phyloP scores from a whole-genome alignment of 92 coral and sea anemone species.

The Paragorgia papillata region DNA sequence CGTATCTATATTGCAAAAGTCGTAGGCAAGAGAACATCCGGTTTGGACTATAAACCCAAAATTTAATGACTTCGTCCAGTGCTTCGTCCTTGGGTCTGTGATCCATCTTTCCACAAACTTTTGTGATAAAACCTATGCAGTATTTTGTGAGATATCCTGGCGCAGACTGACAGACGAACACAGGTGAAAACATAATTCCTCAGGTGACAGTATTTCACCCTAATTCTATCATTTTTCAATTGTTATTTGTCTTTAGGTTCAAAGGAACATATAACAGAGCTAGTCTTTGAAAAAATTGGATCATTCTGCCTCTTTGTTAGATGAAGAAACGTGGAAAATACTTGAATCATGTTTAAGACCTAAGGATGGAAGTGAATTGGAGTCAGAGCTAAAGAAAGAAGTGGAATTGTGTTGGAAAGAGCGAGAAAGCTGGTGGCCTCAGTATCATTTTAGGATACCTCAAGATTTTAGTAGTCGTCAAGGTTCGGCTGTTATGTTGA shows the following conservation, averaged over 20 bases:
- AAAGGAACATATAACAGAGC: conserved; percentile 26
- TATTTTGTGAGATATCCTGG: too few species aligned
- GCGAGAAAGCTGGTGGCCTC: conserved; percentile 94
- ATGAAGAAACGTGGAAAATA: conserved; percentile 60
- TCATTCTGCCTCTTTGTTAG: conserved; percentile 66
- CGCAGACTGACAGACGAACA: too few species aligned
- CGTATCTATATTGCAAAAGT: too few species aligned
- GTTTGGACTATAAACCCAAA: too few species aligned
- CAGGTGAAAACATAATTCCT: too few species aligned
- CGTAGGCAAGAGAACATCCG: too few species aligned
- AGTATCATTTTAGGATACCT: conserved; percentile 73
- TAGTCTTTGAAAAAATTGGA: conserved; percentile 82
- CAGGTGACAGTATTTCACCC: too few species aligned
- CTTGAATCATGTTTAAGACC: conserved; percentile 31
- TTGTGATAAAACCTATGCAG: too few species aligned
- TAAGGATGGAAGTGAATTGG: conserved; percentile 23
- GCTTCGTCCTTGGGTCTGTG: too few species aligned
- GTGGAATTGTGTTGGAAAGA: conserved; percentile 68
- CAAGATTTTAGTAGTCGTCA: conserved; percentile 26
- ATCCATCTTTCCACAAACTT: too few species aligned
- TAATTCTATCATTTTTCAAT: too few species aligned
- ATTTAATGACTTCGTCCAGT: too few species aligned
- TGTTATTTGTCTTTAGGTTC: neutral
- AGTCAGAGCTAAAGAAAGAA: conserved; percentile 23
- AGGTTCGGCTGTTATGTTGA: conserved; percentile 42